Evolutionary conservation across 2,797 vertebrate genomes (phyloP).

Genomic region (Coluber constrictor): DNA sequence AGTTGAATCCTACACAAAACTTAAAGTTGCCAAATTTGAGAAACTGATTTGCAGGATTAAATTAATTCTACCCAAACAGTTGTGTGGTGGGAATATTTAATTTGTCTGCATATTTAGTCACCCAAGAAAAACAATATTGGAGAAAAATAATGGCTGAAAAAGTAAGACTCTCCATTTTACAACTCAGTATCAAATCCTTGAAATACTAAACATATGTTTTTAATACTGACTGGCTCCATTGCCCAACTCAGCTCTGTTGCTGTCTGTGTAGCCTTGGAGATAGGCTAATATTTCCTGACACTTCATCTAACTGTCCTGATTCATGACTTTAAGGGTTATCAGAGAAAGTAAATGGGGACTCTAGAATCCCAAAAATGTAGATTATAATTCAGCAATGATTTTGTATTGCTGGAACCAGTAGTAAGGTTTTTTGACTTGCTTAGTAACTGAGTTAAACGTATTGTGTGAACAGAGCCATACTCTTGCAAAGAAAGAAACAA

Average conservation of each 20-base stretch:
- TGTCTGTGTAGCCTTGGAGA: not conserved
- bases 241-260: not conserved
- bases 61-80: not conserved
- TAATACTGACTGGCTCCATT: not conserved
- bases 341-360: not conserved
- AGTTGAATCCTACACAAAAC: not conserved
- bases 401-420: not conserved
- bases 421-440: not conserved
- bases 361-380: not conserved
- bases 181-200: not conserved
- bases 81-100: not conserved
- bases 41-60: not conserved
- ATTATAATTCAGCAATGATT: not conserved
- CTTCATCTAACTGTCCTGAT: not conserved
- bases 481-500: not conserved
- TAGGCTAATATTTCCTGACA: not conserved
- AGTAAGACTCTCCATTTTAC: not conserved
- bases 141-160: not conserved
- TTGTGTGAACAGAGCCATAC: not conserved
- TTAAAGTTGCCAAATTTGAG: not conserved
- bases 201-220: not conserved
- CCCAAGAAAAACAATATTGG: not conserved
- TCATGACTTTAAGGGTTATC: not conserved
- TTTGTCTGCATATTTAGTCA: not conserved
- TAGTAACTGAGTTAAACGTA: not conserved